These are phyloP conservation scores for Radopholus similis DNA, from an alignment of 1,140 invertebrate species.

Conservation along the genomic window DNA sequence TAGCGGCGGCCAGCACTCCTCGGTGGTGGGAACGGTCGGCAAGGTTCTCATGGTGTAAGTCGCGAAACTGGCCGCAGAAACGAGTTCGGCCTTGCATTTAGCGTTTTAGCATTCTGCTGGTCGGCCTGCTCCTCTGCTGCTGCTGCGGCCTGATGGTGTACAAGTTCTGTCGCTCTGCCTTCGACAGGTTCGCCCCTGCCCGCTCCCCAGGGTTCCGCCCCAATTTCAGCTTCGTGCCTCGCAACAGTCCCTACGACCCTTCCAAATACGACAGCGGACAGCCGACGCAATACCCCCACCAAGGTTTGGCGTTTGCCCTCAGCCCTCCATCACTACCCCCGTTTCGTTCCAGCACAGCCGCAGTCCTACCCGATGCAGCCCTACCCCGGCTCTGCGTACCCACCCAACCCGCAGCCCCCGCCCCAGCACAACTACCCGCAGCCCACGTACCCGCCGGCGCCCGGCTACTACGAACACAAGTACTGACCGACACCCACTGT, in stretches of 20 bases:
- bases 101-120: conserved; percentile 39
- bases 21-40: background rate
- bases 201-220: background rate
- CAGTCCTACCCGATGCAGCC: conserved; percentile 44
- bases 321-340: background rate
- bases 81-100: conserved; percentile 24
- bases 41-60: conserved; percentile 33
- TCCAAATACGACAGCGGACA: conserved; percentile 24
- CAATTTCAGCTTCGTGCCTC: background rate
- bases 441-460: conserved; percentile 18
- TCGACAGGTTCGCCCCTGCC: conserved; percentile 25
- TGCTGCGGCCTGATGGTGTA: conserved; percentile 38
- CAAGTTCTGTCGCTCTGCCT: conserved; percentile 37
- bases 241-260: conserved; percentile 16
- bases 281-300: conserved; percentile 5
- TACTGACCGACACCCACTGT: background rate
- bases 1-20: conserved; percentile 2
- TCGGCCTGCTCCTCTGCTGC: conserved; percentile 33
- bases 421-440: conserved; percentile 5
- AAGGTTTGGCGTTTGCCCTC: background rate
- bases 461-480: conserved; percentile 7
- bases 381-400: conserved; percentile 17
- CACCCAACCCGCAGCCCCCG: conserved; percentile 16
- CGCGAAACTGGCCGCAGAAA: background rate
- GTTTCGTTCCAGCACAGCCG: background rate